A percentile compares a stretch with the other conserved stretches of the same genome.
phyloP scores from a whole-genome alignment of 2,888 invertebrate genomes.

The Biston betularia region DNA sequence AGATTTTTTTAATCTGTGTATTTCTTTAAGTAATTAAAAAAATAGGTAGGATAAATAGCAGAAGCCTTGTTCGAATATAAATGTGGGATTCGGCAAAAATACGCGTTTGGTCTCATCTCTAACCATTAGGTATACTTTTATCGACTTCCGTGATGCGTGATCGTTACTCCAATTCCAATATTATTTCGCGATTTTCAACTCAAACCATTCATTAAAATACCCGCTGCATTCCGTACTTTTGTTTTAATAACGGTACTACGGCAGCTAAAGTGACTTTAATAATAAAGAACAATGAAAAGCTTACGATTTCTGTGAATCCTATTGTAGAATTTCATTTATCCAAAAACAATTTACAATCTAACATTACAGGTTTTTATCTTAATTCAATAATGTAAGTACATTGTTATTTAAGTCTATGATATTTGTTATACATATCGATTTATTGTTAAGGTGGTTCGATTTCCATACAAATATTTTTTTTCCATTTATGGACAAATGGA shows the following conservation, averaged over 20 bases:
- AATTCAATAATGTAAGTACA: too few relatives aligned
- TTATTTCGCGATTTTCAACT: conserved; percentile 13
- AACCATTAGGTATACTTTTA: conserved; percentile 27
- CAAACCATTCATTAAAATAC: conserved; percentile 16
- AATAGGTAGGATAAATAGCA: too few relatives aligned
- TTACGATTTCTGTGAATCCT: not conserved
- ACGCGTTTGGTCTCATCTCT: not conserved
- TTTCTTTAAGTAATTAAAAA: too few relatives aligned
- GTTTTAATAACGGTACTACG: not conserved
- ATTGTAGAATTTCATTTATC: too few relatives aligned
- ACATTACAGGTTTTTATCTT: too few relatives aligned
- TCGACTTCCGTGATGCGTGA: conserved; percentile 18
- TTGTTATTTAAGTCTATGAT: too few relatives aligned
- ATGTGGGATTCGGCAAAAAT: not conserved
- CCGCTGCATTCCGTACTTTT: not conserved
- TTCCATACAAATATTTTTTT: too few relatives aligned
- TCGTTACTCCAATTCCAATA: conserved; percentile 25
- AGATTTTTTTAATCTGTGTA: too few relatives aligned
- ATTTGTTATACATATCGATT: too few relatives aligned
- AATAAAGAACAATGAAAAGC: not conserved
- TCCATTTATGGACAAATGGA: too few relatives aligned
- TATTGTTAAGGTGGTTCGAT: too few relatives aligned
- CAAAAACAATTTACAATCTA: too few relatives aligned
- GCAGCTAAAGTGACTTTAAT: not conserved
- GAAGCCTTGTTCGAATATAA: not conserved